These are phyloP conservation scores for Micronycteris hirsuta DNA, from an alignment of 2,113 vertebrate genomes.

Conservation along the genomic window DNA sequence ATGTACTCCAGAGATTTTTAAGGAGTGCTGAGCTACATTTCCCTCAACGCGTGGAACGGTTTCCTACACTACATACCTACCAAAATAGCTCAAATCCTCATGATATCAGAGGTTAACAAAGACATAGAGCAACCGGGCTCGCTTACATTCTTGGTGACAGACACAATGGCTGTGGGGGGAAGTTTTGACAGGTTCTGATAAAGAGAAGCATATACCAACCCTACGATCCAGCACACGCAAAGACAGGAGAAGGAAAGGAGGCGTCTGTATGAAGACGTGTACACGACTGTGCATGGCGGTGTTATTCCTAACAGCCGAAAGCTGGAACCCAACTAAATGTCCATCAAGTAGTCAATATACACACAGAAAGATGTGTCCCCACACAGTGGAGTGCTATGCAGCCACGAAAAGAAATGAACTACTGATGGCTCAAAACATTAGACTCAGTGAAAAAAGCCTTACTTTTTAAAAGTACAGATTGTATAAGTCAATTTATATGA, in stretches of 20 bases:
- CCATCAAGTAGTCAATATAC: not conserved
- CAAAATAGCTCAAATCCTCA: not conserved
- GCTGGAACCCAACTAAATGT: not conserved
- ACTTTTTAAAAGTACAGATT: not conserved
- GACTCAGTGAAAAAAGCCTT: not conserved
- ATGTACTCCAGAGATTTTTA: too few species aligned
- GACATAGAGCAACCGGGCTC: not conserved
- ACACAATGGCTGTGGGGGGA: not conserved
- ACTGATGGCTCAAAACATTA: not conserved
- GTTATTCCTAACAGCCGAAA: not conserved
- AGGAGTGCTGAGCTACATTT: too few species aligned
- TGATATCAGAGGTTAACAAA: not conserved
- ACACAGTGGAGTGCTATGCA: accelerated
- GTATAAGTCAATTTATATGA: not conserved
- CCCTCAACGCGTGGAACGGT: too few species aligned
- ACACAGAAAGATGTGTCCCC: not conserved
- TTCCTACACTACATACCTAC: not conserved
- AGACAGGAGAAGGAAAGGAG: not conserved
- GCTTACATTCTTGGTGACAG: not conserved
- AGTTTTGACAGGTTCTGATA: not conserved
- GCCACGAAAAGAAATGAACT: not conserved
- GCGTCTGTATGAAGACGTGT: not conserved
- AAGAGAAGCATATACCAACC: not conserved
- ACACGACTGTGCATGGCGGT: not conserved
- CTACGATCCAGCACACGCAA: not conserved